Evolutionary conservation across 2,797 vertebrate species (phyloP).

Genomic region (Nasua narica): DNA sequence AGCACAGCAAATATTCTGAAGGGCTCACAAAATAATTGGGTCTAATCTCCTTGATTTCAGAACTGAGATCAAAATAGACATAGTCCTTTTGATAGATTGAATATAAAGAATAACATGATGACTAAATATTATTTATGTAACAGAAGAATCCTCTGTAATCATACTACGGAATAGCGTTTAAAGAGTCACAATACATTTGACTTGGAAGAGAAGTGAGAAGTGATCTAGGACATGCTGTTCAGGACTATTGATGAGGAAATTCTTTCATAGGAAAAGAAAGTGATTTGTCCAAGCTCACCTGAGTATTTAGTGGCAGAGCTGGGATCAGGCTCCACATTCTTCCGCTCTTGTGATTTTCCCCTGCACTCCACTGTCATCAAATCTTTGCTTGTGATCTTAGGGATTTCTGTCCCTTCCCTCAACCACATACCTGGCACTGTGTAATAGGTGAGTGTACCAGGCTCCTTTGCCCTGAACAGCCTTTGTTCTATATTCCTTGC

Average conservation of each 20-base stretch:
- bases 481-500: background rate
- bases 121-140: background rate
- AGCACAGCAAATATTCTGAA: background rate
- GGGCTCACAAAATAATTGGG: background rate
- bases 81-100: background rate
- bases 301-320: background rate
- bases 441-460: background rate
- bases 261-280: background rate
- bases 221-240: background rate
- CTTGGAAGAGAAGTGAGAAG: background rate
- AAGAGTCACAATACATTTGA: background rate
- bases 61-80: slow-evolving; percentile 5
- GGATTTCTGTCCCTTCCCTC: background rate
- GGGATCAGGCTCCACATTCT: background rate
- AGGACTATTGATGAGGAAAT: background rate
- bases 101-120: background rate
- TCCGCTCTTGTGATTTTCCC: too few relatives aligned
- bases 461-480: background rate
- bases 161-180: background rate
- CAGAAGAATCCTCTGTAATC: background rate
- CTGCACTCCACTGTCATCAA: background rate
- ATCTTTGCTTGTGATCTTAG: background rate
- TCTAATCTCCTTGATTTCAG: slow-evolving; percentile 16
- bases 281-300: background rate
- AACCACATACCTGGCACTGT: too few relatives aligned